These are phyloP conservation scores for Drosophila leonis DNA, from an alignment of 2,888 invertebrate genomes.

Conservation along the genomic window DNA sequence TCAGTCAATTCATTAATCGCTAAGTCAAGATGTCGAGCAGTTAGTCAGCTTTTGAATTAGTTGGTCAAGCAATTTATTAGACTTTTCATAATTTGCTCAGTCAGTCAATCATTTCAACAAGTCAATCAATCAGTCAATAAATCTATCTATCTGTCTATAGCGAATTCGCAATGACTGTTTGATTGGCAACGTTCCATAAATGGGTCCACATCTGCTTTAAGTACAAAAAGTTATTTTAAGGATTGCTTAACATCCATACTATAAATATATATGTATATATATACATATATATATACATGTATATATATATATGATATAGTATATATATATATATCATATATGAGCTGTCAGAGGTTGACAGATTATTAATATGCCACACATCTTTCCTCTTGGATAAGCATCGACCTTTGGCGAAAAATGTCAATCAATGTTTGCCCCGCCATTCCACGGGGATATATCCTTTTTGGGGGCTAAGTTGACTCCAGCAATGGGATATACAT, in stretches of 20 bases:
- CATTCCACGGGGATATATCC: background rate
- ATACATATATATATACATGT: too few relatives aligned
- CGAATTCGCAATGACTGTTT: background rate
- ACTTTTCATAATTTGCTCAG: background rate
- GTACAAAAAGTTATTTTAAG: background rate
- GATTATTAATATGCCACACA: background rate
- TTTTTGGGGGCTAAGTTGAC: background rate
- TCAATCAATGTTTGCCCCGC: background rate
- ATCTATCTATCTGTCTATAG: background rate
- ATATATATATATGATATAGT: background rate
- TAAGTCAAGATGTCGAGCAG: background rate
- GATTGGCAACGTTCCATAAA: background rate
- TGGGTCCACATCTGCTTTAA: background rate
- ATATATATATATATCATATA: background rate
- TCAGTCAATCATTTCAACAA: background rate
- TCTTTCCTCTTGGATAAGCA: background rate
- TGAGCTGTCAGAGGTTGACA: background rate
- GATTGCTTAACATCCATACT: too few relatives aligned
- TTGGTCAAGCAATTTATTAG: background rate
- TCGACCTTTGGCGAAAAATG: slow-evolving; percentile 4
- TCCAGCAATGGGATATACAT: background rate
- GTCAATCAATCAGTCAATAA: background rate
- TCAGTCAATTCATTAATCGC: background rate
- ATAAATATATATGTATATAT: background rate
- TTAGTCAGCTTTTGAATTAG: background rate